Base-by-base conservation (phyloP, 2,113 vertebrate genomes). In the Dicerorhinus sumatrensis region DNA sequence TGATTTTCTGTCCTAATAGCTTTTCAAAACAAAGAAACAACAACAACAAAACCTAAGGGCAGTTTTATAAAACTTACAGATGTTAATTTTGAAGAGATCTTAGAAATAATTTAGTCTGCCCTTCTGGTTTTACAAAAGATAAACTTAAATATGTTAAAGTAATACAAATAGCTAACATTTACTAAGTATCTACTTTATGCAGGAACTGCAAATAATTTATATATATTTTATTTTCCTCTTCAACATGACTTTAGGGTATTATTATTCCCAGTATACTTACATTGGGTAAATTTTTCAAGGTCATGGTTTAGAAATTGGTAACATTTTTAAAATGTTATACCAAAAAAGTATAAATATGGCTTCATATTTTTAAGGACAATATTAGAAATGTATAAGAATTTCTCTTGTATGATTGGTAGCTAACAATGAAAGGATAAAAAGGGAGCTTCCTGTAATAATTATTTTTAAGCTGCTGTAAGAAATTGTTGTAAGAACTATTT, bases 331-430 rank as follows among this genome's bases (percentile, higher is more conserved):
- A 54, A 13, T 54, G 51, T 54, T 54, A 54, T 79, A 48, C 2
- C 27, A 70, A 76, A 83, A 60, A 69, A 69, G 8, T 23, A 70
- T 76, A 48, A 90, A 95, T 73, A 65, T 91, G 11, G 48, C 18
- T 89, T 89, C 14, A 42, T 70, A 56, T 79, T 88, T 92, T 96
- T 91, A 84, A 89, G 12, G 14, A 69, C 58, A 91, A 29, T 80
- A 58, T 54, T 87, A 46, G 39, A 33, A 25, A 93, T 62, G 13
- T 51, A 51, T 33, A 76, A 58, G 27, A 42, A 77, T 67, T 92
- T 80, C 42, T 92, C 12, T 69, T 95, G 2, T 4, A 23, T 96
- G 20, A 39, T 84, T 93, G n/a, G 23, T 80, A 77, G 46, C 56
- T 87, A 81, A 39, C 18, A 79, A 4, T 75, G 25, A 85, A 73